Percentiles rank a stretch among this genome's conserved stretches.
These are phyloP conservation scores for Stylophora pistillata DNA, from an alignment of 64 coral and sea anemone genomes.

Conservation along the genomic window DNA sequence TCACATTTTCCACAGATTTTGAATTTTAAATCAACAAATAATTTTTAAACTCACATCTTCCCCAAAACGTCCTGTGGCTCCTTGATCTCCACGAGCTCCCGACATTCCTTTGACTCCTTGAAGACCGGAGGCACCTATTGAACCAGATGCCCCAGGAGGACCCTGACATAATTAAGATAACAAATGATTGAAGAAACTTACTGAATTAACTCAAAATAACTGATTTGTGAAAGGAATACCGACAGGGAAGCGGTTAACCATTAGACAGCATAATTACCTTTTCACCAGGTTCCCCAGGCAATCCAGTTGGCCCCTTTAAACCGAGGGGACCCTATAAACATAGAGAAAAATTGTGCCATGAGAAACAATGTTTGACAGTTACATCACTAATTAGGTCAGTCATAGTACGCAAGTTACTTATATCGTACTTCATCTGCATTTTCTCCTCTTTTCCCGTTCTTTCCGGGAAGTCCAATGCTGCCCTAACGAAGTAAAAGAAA, in stretches of 20 bases:
- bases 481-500: background rate
- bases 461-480: constrained; percentile 4
- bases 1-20: too few relatives aligned
- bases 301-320: constrained; percentile 6
- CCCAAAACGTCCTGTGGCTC: background rate
- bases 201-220: background rate
- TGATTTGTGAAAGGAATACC: too few relatives aligned
- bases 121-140: background rate
- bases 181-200: background rate
- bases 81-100: constrained; percentile 2
- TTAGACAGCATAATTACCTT: background rate
- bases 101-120: background rate
- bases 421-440: constrained; percentile 15
- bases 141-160: constrained; percentile 2
- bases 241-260: background rate
- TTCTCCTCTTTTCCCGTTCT: constrained; percentile 8
- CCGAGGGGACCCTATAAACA: constrained; percentile 24
- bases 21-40: too few relatives aligned
- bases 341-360: background rate
- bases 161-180: constrained; percentile 3
- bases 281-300: constrained; percentile 18
- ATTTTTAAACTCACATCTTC: background rate
- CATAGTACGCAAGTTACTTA: background rate
- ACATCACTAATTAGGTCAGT: too few relatives aligned
- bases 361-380: background rate